Conservation (phyloP, 2,797 vertebrate species). For the Nyctibius grandis region DNA sequence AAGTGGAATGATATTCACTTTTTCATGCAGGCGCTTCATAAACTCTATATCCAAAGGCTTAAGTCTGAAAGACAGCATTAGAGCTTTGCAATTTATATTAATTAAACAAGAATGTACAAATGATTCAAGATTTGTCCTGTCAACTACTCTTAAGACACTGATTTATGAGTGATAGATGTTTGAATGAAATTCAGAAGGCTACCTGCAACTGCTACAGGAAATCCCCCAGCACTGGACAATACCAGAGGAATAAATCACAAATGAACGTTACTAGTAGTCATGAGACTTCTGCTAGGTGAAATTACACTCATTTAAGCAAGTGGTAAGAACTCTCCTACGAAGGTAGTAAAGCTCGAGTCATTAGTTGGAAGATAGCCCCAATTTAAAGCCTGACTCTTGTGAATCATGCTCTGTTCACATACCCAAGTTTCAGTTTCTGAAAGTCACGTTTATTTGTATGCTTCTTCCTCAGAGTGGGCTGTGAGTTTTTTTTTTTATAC, state of each 20-base stretch:
- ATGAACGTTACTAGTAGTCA: background rate
- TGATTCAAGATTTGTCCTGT: background rate
- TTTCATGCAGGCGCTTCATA: conserved; percentile 99
- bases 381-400: background rate
- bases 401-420: background rate
- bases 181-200: background rate
- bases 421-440: background rate
- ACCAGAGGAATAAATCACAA: background rate
- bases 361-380: background rate
- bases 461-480: background rate
- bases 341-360: background rate
- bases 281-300: background rate
- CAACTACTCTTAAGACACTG: background rate
- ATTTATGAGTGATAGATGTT: background rate
- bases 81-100: background rate
- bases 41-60: conserved; percentile 99
- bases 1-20: conserved; percentile 98
- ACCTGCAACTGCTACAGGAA: background rate
- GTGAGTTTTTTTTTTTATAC: background rate
- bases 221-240: background rate
- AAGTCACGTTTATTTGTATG: background rate
- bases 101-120: background rate
- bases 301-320: background rate
- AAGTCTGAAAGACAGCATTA: conserved; percentile 78
- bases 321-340: background rate